Conservation (phyloP, 1,140 invertebrate genomes). For the Trichonephila clavata region DNA sequence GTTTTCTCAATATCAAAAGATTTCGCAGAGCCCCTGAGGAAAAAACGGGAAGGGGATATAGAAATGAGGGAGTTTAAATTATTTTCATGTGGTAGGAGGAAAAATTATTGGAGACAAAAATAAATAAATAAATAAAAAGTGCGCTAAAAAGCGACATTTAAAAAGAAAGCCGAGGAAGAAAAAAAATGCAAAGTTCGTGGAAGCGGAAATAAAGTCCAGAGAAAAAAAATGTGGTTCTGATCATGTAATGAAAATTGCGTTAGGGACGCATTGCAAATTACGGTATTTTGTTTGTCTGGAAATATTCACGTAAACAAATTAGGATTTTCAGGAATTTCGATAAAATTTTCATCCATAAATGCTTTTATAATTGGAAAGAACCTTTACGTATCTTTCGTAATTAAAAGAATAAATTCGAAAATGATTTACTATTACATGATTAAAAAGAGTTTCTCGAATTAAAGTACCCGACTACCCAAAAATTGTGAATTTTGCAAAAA, state of each 20-base stretch:
- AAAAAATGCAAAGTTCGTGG: neutral
- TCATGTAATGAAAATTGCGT: neutral
- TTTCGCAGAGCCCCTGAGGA: neutral
- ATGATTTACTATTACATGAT: too few relatives aligned
- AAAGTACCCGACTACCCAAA: too few relatives aligned
- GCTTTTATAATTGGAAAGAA: too few relatives aligned
- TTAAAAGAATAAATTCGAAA: too few relatives aligned
- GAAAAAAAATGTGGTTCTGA: neutral
- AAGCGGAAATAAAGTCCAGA: neutral
- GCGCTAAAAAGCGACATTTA: neutral
- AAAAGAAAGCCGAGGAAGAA: neutral
- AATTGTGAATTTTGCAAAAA: too few relatives aligned
- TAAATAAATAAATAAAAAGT: neutral
- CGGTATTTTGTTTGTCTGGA: neutral
- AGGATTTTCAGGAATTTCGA: too few relatives aligned
- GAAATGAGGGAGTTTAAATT: constrained; percentile 11
- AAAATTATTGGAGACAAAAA: constrained; percentile 27
- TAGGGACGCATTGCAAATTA: neutral
- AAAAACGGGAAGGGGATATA: neutral
- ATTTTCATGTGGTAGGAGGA: neutral
- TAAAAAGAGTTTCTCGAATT: too few relatives aligned
- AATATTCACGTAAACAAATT: too few relatives aligned
- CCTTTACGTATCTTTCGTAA: too few relatives aligned
- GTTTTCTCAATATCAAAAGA: constrained; percentile 23
- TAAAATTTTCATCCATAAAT: too few relatives aligned